Percentiles rank a stretch among this genome's conserved stretches.
phyloP scores from a whole-genome alignment of 30 jellyfish, hydroid and myxozoan species.

The Hydractinia echinata region DNA sequence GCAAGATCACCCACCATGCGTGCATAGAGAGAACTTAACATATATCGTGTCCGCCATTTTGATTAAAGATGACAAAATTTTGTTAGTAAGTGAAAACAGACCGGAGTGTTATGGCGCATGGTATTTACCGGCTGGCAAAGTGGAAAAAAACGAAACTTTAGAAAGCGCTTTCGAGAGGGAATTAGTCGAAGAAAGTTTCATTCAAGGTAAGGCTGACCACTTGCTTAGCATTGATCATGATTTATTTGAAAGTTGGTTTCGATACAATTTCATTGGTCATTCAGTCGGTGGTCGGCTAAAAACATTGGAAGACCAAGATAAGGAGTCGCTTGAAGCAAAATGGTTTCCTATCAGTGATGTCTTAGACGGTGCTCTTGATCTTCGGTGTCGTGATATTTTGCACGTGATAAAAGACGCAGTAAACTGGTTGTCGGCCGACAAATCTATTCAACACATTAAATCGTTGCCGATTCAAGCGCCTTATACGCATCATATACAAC shows the following conservation, averaged over 20 bases:
- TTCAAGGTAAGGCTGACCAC: conserved; percentile 22
- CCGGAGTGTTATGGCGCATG: conserved; percentile 43
- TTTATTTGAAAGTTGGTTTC: conserved; percentile 12
- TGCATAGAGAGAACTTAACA: neutral
- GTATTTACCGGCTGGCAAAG: conserved; percentile 58
- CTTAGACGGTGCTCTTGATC: neutral
- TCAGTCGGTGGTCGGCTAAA: conserved; percentile 35
- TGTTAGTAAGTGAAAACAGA: conserved; percentile 45
- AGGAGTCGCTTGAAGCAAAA: conserved; percentile 48
- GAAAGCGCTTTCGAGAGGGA: conserved; percentile 51
- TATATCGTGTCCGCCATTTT: conserved; percentile 49
- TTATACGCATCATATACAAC: neutral
- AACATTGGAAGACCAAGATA: conserved; percentile 36
- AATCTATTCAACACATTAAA: neutral
- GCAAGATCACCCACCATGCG: conserved; percentile 11
- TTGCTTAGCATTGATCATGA: conserved; percentile 29
- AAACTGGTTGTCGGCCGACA: neutral
- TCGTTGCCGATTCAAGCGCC: neutral
- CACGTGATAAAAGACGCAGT: conserved; percentile 10
- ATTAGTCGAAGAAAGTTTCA: conserved; percentile 35
- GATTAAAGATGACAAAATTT: conserved; percentile 25
- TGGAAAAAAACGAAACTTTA: conserved; percentile 33
- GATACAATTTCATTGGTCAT: conserved; percentile 33
- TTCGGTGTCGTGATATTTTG: neutral
- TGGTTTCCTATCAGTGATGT: conserved; percentile 42